Evolutionary conservation across 2,888 invertebrate genomes (phyloP).

Genomic region (Coenonympha arcania): DNA sequence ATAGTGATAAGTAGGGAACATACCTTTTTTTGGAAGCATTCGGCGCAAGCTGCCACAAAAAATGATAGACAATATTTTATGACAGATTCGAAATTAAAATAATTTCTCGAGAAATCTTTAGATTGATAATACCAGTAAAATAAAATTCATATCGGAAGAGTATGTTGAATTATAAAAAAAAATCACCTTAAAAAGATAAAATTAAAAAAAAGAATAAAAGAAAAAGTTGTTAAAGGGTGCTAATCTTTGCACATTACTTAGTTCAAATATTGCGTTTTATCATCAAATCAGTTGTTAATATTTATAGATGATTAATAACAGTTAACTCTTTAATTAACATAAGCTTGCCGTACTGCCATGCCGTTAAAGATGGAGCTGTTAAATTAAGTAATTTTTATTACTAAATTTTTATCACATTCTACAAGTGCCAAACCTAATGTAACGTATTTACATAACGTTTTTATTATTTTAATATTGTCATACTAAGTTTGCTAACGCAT

Average conservation of each 20-base stretch:
- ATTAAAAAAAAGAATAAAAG: background rate
- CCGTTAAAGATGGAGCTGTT: too few relatives aligned
- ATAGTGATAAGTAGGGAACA: constrained; percentile 9
- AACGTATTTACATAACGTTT: constrained; percentile 5
- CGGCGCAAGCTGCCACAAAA: constrained; percentile 12
- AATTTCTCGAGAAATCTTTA: constrained; percentile 12
- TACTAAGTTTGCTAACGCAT: background rate
- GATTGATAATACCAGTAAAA: constrained; percentile 4
- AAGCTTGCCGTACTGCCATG: too few relatives aligned
- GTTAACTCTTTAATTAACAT: too few relatives aligned
- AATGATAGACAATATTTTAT: constrained; percentile 22
- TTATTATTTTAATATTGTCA: constrained; percentile 8
- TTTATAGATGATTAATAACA: background rate
- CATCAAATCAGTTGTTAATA: background rate
- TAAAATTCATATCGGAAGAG: constrained; percentile 1
- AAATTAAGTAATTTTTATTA: too few relatives aligned
- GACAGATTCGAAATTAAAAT: constrained; percentile 7
- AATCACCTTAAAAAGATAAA: background rate
- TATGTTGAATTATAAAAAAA: background rate
- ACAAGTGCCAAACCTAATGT: background rate
- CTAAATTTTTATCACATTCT: background rate
- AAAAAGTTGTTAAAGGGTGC: background rate
- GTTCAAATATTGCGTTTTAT: background rate
- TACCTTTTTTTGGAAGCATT: constrained; percentile 1
- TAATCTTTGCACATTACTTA: background rate